Conservation (phyloP, 2,113 vertebrate genomes). For the Glareola pratincola region DNA sequence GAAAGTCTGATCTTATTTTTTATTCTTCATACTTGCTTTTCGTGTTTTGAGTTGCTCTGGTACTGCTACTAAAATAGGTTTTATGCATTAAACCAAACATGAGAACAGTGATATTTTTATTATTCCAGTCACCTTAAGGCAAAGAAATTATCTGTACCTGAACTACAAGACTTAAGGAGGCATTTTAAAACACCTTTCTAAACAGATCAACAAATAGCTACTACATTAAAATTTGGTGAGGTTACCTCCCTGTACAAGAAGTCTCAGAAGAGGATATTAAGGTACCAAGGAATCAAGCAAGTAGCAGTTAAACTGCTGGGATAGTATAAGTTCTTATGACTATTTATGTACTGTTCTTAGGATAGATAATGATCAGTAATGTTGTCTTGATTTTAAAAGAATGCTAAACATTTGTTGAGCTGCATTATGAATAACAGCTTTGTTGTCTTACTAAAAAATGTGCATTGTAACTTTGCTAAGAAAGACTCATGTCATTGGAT, state of each 20-base stretch:
- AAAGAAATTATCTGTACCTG: neutral
- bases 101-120: neutral
- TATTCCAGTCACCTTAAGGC: neutral
- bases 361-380: neutral
- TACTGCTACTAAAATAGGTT: neutral
- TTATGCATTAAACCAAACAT: neutral
- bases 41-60: neutral
- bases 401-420: neutral
- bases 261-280: neutral
- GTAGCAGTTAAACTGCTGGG: neutral
- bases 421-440: neutral
- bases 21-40: neutral
- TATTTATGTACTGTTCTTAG: neutral
- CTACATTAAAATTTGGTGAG: neutral
- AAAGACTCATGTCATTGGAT: neutral
- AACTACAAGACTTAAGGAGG: neutral
- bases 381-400: neutral
- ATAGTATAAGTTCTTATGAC: neutral
- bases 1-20: neutral
- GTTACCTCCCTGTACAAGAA: neutral
- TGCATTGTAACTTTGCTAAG: neutral
- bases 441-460: neutral
- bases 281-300: neutral
- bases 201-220: neutral
- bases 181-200: neutral